These are phyloP conservation scores for Anoplophora glabripennis DNA, from an alignment of 1,140 invertebrate genomes.

Conservation along the genomic window DNA sequence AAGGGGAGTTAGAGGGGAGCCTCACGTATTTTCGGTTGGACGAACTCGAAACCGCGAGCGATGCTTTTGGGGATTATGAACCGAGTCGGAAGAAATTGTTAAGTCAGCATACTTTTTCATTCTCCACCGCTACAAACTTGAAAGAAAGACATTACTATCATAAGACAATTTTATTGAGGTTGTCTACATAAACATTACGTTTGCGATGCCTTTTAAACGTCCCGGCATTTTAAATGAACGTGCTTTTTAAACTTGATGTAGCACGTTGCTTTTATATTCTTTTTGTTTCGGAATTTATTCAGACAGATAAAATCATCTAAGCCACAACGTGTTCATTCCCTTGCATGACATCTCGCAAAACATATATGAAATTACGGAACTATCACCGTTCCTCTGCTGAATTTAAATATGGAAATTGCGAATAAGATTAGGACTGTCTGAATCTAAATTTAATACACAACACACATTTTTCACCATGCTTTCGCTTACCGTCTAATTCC, in stretches of 20 bases:
- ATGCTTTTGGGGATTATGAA: conserved; percentile 36
- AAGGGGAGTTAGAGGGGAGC: conserved; percentile 16
- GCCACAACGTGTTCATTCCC: conserved; percentile 24
- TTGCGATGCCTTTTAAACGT: conserved; percentile 26
- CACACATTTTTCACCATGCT: conserved; percentile 4
- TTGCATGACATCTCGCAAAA: conserved; percentile 25
- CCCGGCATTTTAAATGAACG: conserved; percentile 25
- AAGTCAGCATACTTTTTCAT: conserved; percentile 31
- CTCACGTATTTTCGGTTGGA: conserved; percentile 22
- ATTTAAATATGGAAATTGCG: conserved; percentile 34
- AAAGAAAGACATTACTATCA: conserved; percentile 28
- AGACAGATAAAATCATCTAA: conserved; percentile 33
- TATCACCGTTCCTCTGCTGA: conserved; percentile 25
- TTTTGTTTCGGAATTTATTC: conserved; percentile 29
- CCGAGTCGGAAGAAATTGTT: conserved; percentile 31
- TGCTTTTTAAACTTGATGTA: conserved; percentile 30
- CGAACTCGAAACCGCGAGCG: conserved; percentile 27
- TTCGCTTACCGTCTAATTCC: background rate
- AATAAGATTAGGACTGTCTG: conserved; percentile 29
- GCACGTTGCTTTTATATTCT: conserved; percentile 21
- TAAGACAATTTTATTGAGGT: conserved; percentile 33
- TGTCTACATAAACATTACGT: conserved; percentile 30
- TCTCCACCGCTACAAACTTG: conserved; percentile 19
- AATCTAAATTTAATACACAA: conserved; percentile 29
- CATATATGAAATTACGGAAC: conserved; percentile 30